These are phyloP conservation scores for Hirtodrosophila trivittata DNA, from an alignment of 2,888 invertebrate species.

Conservation along the genomic window DNA sequence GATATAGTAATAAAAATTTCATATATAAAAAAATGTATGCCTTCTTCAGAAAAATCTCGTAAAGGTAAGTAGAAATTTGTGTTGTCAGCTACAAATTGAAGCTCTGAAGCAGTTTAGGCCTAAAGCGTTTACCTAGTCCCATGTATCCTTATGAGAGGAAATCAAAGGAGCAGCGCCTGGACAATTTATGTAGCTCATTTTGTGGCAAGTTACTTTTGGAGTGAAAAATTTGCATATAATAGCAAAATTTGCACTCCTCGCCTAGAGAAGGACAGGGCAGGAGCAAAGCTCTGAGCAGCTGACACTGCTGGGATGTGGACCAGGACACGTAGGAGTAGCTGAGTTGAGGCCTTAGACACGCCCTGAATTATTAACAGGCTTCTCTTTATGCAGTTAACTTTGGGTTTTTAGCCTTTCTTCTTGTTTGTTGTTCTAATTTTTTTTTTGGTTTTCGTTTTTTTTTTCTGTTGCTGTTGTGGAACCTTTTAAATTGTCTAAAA, in stretches of 20 bases:
- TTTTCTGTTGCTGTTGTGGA: slow-evolving; percentile 5
- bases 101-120: not conserved
- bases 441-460: slow-evolving; percentile 8
- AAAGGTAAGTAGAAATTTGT: not conserved
- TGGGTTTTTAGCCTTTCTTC: slow-evolving; percentile 14
- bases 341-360: slow-evolving; percentile 44
- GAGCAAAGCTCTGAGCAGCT: no score
- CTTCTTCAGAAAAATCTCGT: no score
- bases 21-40: no score
- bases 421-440: not conserved
- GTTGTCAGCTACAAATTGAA: not conserved
- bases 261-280: no score
- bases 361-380: slow-evolving; percentile 67
- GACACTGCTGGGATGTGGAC: slow-evolving; percentile 43
- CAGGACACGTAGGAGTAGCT: not conserved
- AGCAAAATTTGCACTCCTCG: slow-evolving; percentile 54
- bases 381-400: slow-evolving; percentile 58
- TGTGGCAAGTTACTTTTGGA: slow-evolving; percentile 45
- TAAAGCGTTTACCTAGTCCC: not conserved
- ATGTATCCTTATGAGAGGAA: slow-evolving; percentile 11
- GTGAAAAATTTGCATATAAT: slow-evolving; percentile 70
- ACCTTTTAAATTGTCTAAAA: slow-evolving; percentile 58
- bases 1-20: no score
- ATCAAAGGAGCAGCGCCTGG: slow-evolving; percentile 24
- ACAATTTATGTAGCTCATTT: slow-evolving; percentile 67